Percentiles rank a stretch among this genome's conserved stretches.
These are phyloP conservation scores for Rhinella marina DNA, from an alignment of 2,797 vertebrate species.

Conservation along the genomic window DNA sequence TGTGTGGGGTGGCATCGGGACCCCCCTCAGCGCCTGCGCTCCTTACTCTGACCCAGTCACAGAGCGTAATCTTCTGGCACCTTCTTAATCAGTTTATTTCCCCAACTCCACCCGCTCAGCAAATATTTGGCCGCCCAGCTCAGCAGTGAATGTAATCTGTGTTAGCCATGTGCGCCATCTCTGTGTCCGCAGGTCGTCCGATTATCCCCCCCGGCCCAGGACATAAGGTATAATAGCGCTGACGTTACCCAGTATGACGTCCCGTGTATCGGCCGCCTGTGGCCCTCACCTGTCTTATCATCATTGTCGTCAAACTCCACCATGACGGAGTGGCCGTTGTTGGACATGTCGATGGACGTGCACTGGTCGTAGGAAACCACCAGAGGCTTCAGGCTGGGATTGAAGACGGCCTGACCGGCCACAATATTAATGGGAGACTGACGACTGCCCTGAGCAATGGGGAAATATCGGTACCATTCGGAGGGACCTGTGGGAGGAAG, in stretches of 20 bases:
- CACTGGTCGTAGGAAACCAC: constrained; percentile 85
- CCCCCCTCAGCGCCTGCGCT: not conserved
- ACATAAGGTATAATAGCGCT: too few relatives aligned
- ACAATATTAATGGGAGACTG: constrained; percentile 94
- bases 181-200: too few relatives aligned
- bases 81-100: constrained; percentile 22
- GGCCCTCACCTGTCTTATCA: constrained; percentile 84
- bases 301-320: constrained; percentile 92
- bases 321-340: constrained; percentile 92
- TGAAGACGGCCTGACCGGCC: constrained; percentile 80
- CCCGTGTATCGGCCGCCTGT: not conserved
- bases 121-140: constrained; percentile 28
- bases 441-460: constrained; percentile 85
- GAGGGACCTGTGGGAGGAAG: constrained; percentile 80
- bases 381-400: constrained; percentile 80
- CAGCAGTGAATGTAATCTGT: constrained; percentile 37
- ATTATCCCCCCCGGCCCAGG: not conserved
- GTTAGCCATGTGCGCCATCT: too few relatives aligned
- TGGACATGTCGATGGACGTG: constrained; percentile 86
- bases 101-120: constrained; percentile 27
- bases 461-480: constrained; percentile 87
- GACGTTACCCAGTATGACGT: too few relatives aligned
- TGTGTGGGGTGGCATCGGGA: not conserved
- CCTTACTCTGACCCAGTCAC: not conserved
- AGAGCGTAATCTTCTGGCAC: not conserved